Base-by-base conservation (phyloP, 1,140 invertebrate genomes). In the Brachionus manjavacas region DNA sequence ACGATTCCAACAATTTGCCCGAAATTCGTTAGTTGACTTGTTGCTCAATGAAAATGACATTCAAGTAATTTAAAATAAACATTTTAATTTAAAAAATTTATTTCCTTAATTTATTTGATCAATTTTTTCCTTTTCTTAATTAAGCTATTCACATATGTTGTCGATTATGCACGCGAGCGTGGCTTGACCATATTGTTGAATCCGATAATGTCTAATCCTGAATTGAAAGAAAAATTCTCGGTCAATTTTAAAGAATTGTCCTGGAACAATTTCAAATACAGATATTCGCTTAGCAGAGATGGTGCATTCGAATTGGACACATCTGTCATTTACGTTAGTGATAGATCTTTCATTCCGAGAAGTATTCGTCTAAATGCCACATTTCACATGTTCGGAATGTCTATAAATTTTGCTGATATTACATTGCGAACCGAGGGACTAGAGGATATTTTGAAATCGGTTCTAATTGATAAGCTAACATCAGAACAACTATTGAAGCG, bases 201-300 rank as follows among this genome's bases (percentile, higher is more conserved):
- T 68, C 52, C 79, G 25, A 81, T 81, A 20, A 25, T 81, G 52
- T 41, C 79, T 25, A 66, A 81, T 81, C 79, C 35, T 28, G 16
- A 68, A 81, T 39, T 81, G 14, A 60, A 81, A 46, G 49, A 81
- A 64, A 81, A 20, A 46, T 81, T 81, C 20, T 64, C 49, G 9
- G 52, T 81, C 31, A 81, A 81, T 43, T 81, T 81, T 28, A 81
- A 81, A 81, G 79, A 81, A 46, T 43, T 81, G 20, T 81, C 79
- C n/a, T 81, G 79, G 79, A 81, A 81, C 41, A 60, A 68, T 41
- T 81, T 64, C 12, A 81, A 68, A 64, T 81, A 81, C 25, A 81
- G 79, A 81, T 81, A 81, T 39, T 60, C 52, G 8, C 60, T 81
- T 20, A 41, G 12, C 8, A 81, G 64, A 81, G 79, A 81, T 43